Evolutionary conservation across 2,888 invertebrate genomes (phyloP), one percentile per base, ranked within the genome.

Genomic region (Crematogaster levior): DNA sequence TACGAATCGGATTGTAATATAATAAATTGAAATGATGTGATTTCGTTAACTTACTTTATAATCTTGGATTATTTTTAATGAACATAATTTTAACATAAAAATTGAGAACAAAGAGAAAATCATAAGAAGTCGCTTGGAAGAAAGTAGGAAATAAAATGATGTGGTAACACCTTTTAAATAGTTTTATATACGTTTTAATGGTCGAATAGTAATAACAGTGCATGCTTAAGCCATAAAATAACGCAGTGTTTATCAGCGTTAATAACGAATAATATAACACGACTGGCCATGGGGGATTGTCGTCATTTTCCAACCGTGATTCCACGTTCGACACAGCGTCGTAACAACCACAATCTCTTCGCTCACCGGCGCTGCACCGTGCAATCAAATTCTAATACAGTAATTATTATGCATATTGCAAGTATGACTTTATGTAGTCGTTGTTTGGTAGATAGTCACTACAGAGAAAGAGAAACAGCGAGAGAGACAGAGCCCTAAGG

Each of bases 331-430:
- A 68, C 77, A 70, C 43, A 56, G 21, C 73, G 53, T 18, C 34
- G 56, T 70, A 79, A 79, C 70, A n/a, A 56, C 77, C 56, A 79
- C 56, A 70, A 79, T 79, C 77, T 56, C 34, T n/a, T 79, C 70
- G 77, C 77, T 77, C 53, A 63, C 77, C 77, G 77, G 30, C 74
- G 65, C 72, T 68, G 74, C 34, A 68, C 75, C 82, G 65, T 87
- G 72, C 83, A 87, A 87, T 87, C 87, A 87, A 75, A 86, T 70
- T 48, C 79, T 82, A 84, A 77, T 82, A 37, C 61, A 34, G 79
- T 82, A 86, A 86, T 88, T 88, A 88, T 86, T 88, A 88, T 88
- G 86, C 84, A 87, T 87, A 81, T 81, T 61, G 74, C 73, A 48
- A 86, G 88, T 84, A 84, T 81, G 88, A 84, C 88, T 88, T 61